Evolutionary conservation across 1,140 invertebrate species (phyloP).

Genomic region (Drosophila subpulchrella): DNA sequence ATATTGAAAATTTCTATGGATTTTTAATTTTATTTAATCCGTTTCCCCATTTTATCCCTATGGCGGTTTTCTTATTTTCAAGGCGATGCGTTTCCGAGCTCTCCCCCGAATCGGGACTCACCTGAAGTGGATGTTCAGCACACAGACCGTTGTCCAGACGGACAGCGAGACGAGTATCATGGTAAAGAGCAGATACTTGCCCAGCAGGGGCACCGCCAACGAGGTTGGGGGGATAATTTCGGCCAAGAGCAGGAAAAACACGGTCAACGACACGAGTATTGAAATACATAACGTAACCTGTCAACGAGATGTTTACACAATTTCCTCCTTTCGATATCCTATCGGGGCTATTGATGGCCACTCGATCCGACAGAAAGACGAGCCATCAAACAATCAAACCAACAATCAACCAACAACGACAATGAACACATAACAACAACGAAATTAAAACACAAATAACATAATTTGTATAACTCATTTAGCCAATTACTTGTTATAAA

Average conservation of each 20-base stretch:
- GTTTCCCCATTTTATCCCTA: no score
- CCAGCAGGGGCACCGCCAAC: slow-evolving; percentile 97
- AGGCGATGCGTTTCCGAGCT: background rate
- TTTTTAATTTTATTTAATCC: no score
- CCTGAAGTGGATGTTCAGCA: slow-evolving; percentile 99
- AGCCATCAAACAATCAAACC: slow-evolving; percentile 48
- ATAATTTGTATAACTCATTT: slow-evolving; percentile 44
- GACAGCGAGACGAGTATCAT: slow-evolving; percentile 99
- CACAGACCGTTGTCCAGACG: slow-evolving; percentile 98
- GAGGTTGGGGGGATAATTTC: slow-evolving; percentile 99
- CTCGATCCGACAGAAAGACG: slow-evolving; percentile 16
- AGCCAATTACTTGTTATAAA: slow-evolving; percentile 56
- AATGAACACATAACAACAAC: slow-evolving; percentile 62
- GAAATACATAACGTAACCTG: slow-evolving; percentile 97
- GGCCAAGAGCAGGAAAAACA: slow-evolving; percentile 98
- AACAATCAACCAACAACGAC: slow-evolving; percentile 61
- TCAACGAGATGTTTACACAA: slow-evolving; percentile 82
- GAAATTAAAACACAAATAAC: slow-evolving; percentile 39
- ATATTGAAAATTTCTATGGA: no score
- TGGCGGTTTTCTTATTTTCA: background rate
- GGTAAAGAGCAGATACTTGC: slow-evolving; percentile 98
- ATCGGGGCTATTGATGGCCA: slow-evolving; percentile 3
- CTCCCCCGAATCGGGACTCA: slow-evolving; percentile 85
- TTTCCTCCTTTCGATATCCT: slow-evolving; percentile 49
- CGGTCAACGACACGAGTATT: slow-evolving; percentile 98